A percentile compares a stretch with the other conserved stretches of the same genome.
phyloP scores from a whole-genome alignment of 2,113 vertebrate species.

The Pseudopodoces humilis region DNA sequence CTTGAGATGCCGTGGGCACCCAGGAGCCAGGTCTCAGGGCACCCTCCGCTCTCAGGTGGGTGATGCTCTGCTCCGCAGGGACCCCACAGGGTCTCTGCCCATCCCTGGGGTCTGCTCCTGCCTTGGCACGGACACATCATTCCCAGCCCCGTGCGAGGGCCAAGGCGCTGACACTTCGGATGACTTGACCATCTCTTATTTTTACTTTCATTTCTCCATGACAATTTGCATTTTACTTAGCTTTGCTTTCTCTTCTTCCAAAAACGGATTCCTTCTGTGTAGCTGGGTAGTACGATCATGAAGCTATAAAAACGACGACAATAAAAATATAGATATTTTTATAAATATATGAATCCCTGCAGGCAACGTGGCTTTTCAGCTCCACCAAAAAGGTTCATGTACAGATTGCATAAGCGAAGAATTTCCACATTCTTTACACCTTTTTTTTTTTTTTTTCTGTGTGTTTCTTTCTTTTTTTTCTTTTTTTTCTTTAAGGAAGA shows the following conservation, averaged over 20 bases:
- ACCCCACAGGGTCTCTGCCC: background rate
- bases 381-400: slow-evolving; percentile 70
- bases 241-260: background rate
- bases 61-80: background rate
- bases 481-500: background rate
- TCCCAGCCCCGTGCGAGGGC: background rate
- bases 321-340: slow-evolving; percentile 68
- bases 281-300: background rate
- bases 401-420: slow-evolving; percentile 67
- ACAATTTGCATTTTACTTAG: background rate
- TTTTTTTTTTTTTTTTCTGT: background rate
- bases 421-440: slow-evolving; percentile 69
- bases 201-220: background rate
- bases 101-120: background rate
- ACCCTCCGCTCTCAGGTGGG: background rate
- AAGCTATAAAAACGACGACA: slow-evolving; percentile 79
- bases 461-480: background rate
- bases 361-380: slow-evolving; percentile 66
- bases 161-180: background rate
- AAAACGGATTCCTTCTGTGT: slow-evolving; percentile 38
- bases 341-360: slow-evolving; percentile 69
- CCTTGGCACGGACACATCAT: background rate
- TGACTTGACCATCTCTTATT: background rate
- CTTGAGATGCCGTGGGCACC: background rate
- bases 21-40: background rate